These are phyloP conservation scores for Tolmerus cingulatus DNA, from an alignment of 2,888 invertebrate species.

Conservation along the genomic window DNA sequence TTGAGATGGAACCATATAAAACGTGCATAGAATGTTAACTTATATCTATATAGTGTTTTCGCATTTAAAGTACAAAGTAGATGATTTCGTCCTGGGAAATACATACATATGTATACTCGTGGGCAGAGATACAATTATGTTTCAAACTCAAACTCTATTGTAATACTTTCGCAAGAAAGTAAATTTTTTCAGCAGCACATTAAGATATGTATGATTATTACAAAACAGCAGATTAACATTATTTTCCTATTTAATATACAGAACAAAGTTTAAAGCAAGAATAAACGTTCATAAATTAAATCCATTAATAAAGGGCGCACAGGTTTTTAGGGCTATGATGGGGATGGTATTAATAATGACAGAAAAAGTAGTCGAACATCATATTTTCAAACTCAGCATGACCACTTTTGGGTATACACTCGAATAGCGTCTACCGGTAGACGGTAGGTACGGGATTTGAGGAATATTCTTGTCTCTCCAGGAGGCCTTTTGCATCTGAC, in stretches of 20 bases:
- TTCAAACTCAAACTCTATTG: not conserved
- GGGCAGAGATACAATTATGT: not conserved
- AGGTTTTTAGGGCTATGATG: not conserved
- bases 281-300: not conserved
- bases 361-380: not conserved
- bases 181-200: too few species aligned
- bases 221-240: not conserved
- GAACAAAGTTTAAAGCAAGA: not conserved
- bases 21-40: constrained; percentile 10
- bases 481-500: not conserved
- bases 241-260: not conserved
- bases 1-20: constrained; percentile 6
- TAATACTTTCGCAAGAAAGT: too few species aligned
- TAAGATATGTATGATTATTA: not conserved
- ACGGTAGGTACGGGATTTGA: not conserved
- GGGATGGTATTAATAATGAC: not conserved
- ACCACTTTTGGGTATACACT: not conserved
- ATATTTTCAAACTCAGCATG: not conserved
- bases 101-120: too few species aligned
- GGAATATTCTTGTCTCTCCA: not conserved
- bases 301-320: not conserved
- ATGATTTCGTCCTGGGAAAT: not conserved
- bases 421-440: not conserved
- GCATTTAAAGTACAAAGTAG: not conserved
- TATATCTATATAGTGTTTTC: not conserved